These are phyloP conservation scores for Holothuria glaberrima DNA, from an alignment of 35 echinoderm and acorn worm species.

Conservation along the genomic window DNA sequence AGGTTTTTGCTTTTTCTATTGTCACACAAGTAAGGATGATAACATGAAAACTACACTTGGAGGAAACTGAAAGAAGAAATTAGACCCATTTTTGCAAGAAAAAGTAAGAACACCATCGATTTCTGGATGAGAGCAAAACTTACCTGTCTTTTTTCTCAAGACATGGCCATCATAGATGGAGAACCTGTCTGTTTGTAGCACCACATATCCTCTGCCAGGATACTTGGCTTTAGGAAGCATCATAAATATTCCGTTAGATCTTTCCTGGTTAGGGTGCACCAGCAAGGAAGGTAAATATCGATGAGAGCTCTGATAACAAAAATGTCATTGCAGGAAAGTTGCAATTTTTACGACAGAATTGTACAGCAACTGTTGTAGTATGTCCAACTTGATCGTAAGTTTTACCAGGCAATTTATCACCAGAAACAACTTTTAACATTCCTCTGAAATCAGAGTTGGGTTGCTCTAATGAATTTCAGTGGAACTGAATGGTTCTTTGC, in stretches of 20 bases:
- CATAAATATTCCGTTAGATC: neutral
- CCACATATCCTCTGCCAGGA: slow-evolving; percentile 44
- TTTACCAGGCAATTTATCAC: too few species aligned
- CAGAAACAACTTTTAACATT: too few species aligned
- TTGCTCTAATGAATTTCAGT: too few species aligned
- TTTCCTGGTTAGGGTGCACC: neutral
- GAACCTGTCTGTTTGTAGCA: slow-evolving; percentile 35
- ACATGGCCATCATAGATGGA: neutral
- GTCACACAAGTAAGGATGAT: neutral
- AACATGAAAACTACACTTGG: neutral
- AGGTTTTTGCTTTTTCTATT: neutral
- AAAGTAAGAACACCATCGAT: neutral
- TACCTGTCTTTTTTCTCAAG: slow-evolving; percentile 5
- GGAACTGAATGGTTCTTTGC: too few species aligned
- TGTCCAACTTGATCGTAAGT: too few species aligned
- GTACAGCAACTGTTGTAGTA: too few species aligned
- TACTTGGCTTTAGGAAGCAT: slow-evolving; percentile 37
- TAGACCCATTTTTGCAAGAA: neutral
- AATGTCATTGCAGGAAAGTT: neutral
- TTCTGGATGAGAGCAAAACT: neutral
- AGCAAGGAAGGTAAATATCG: neutral
- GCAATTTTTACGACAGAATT: too few species aligned
- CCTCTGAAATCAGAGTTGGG: too few species aligned
- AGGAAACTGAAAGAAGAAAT: neutral
- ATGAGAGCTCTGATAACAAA: neutral